Percentiles rank a stretch among this genome's conserved stretches.
Conservation (phyloP, 1,140 invertebrate genomes). For the Pseudomyrmex gracilis region DNA sequence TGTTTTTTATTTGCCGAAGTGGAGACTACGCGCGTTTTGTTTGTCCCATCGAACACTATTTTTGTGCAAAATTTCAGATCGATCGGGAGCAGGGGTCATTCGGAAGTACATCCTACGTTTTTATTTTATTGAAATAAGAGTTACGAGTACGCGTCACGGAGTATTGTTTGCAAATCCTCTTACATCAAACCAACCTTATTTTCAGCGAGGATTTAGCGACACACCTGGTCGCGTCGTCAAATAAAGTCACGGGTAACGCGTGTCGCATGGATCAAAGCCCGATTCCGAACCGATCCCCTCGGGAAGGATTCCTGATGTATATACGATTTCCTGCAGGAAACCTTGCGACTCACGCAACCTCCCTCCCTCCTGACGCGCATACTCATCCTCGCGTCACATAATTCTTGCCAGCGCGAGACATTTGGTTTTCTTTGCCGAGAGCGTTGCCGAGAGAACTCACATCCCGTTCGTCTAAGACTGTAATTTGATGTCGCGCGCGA, state of each 20-base stretch:
- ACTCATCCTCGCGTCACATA: neutral
- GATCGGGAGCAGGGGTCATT: too few species aligned
- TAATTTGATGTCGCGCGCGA: neutral
- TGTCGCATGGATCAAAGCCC: conserved; percentile 13
- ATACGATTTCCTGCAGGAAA: neutral
- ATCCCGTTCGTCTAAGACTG: neutral
- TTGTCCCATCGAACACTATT: too few species aligned
- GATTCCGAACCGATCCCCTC: conserved; percentile 7
- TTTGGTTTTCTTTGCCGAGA: neutral
- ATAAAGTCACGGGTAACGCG: conserved; percentile 18
- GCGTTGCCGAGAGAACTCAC: neutral
- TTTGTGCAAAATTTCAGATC: too few species aligned
- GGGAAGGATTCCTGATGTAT: neutral
- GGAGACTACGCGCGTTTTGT: too few species aligned
- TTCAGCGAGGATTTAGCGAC: neutral
- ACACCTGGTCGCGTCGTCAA: neutral
- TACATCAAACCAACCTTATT: neutral
- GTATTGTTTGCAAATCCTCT: neutral
- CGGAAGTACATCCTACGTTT: too few species aligned
- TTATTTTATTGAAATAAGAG: neutral
- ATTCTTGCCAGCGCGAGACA: neutral
- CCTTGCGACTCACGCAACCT: neutral
- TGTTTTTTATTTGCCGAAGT: too few species aligned
- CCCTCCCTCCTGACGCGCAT: neutral
- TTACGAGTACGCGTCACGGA: neutral